A percentile compares a stretch with the other conserved stretches of the same genome.
phyloP scores from a whole-genome alignment of 1,140 invertebrate genomes.

The Cydia pomonella region DNA sequence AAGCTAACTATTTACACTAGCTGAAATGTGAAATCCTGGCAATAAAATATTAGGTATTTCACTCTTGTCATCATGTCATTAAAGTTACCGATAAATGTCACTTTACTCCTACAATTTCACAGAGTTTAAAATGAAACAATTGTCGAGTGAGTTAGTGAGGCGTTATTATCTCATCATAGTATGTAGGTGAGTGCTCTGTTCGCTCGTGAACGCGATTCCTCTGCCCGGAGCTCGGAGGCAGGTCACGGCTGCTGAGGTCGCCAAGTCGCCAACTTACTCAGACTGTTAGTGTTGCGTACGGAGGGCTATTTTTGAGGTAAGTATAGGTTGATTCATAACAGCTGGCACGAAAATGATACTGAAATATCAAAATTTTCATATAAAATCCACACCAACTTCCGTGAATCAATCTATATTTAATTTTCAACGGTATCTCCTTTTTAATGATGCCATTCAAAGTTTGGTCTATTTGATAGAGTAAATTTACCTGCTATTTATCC shows the following conservation, averaged over 20 bases:
- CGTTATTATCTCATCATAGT: constrained; percentile 13
- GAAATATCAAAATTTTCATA: not conserved
- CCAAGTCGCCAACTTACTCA: too few relatives aligned
- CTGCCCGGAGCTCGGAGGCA: not conserved
- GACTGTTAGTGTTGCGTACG: not conserved
- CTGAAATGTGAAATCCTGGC: too few relatives aligned
- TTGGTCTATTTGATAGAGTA: too few relatives aligned
- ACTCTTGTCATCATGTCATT: not conserved
- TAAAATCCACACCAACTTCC: too few relatives aligned
- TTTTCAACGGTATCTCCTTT: too few relatives aligned
- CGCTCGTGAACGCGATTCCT: not conserved
- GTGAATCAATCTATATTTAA: too few relatives aligned
- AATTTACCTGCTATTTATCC: too few relatives aligned
- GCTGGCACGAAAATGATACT: too few relatives aligned
- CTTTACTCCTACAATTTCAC: not conserved
- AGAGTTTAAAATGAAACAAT: not conserved
- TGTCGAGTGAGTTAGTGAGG: not conserved
- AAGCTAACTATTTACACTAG: too few relatives aligned
- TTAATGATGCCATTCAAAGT: too few relatives aligned
- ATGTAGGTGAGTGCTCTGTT: constrained; percentile 3
- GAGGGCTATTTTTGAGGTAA: not conserved
- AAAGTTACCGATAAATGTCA: not conserved
- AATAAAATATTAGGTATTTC: too few relatives aligned
- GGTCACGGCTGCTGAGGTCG: constrained; percentile 2
- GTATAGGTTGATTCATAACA: not conserved